Base-by-base conservation (phyloP, 2,888 invertebrate species). In the Pseudanteris insignis region DNA sequence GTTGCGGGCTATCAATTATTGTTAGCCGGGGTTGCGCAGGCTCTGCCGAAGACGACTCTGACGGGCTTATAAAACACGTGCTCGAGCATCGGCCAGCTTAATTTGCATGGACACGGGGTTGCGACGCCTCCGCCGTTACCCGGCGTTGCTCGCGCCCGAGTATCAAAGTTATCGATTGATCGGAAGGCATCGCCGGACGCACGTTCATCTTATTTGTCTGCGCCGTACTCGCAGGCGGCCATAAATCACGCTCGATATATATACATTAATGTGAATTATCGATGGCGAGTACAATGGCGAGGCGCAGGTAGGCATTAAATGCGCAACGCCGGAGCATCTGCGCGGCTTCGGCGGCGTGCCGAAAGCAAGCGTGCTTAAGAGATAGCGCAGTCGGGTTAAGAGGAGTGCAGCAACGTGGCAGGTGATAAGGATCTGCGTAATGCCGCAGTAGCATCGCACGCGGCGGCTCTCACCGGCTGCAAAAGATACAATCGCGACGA, bases 261-360 rank as follows among this genome's bases (percentile, higher is more conserved):
- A 51, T 51, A 61, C 58, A 41, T 58, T 58, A 58, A 50, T 50
- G 59, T 51, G 48, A 60, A 48, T 54, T 48, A 54, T 54, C 54
- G 60, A 48, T 29, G 43, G 38, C 43, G 41, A 41, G 43, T 32
- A 62, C 51, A 57, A 51, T 46, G 53, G n/a, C 33, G 48, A 47
- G 14, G 18, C 43, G 43, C 55, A 59, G 59, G 62, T 62, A 62
- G 55, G 55, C 51, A 62, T 62, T 62, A 64, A 62, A 64, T 50
- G 61, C 64, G 44, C 55, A 57, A 26, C 46, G 25, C 29, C 34
- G 40, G 18, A 15, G 44, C 64, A 61, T 58, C 61, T 61, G 61
- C 61, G 47, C 47, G 30, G 47, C 53, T n/a, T n/a, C n/a, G n/a
- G n/a, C 29, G 53, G 38, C 46, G 47, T 36, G 48, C 36, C 36